Evolutionary conservation across 2,113 vertebrate species (phyloP).

Genomic region (Labeo catla): DNA sequence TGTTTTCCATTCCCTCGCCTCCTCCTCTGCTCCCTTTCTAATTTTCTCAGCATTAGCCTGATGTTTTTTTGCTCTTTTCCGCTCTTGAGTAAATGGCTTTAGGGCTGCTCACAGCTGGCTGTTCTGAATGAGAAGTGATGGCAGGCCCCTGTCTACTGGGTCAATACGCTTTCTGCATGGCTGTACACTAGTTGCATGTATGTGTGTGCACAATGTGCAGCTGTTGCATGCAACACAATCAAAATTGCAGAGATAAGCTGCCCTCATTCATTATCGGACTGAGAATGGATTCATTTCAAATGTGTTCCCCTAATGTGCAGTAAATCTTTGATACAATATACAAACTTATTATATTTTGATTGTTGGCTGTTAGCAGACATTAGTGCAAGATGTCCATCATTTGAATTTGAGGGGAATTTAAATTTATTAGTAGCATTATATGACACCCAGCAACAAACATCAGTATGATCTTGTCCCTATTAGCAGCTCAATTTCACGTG

Average conservation of each 20-base stretch:
- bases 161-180: conserved; percentile 36
- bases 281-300: neutral
- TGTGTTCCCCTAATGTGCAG: neutral
- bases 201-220: neutral
- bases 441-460: neutral
- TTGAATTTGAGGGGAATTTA: neutral
- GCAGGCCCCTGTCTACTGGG: conserved; percentile 15
- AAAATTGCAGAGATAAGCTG: neutral
- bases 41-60: neutral
- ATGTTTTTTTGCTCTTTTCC: neutral
- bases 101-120: conserved; percentile 34
- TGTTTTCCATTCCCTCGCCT: too few relatives aligned
- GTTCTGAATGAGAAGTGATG: conserved; percentile 43
- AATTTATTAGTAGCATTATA: neutral
- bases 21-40: neutral
- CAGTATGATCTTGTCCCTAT: neutral
- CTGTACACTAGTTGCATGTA: conserved; percentile 8
- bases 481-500: neutral
- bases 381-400: neutral
- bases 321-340: neutral
- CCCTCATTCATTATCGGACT: conserved; percentile 13
- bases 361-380: neutral
- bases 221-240: neutral
- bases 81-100: conserved; percentile 33
- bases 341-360: neutral